Evolutionary conservation across 2,888 invertebrate genomes (phyloP), one percentile per base, ranked within the genome.

Genomic region (Osmoderma eremita): DNA sequence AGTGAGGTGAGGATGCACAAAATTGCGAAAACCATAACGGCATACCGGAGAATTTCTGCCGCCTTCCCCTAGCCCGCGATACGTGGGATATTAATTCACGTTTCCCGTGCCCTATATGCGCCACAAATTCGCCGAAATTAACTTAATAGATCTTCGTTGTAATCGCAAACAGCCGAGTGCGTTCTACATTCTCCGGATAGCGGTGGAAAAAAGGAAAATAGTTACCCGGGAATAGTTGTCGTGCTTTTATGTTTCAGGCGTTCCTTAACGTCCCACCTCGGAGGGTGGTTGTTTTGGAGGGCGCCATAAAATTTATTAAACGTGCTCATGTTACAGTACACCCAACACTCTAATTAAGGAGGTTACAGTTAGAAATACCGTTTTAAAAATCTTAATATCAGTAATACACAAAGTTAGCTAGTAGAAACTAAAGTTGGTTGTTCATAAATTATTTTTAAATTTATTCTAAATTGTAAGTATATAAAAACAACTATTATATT

Each of bases 51-150:
- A 42, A 61, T 22, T 56, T 66, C 54, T 42, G 5, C 42, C 42
- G 13, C 12, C 42, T 42, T 42, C 42, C 12, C 17, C 10, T 6
- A 5, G 24, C 41, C 50, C 49, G 48, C 66, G 66, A 69, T 69
- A 69, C 66, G 66, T 69, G 69, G 51, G 65, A 69, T 67, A 69
- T 69, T 67, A 69, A 69, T 69, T 69, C 69, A 48, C 39, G 63
- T 63, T 48, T 50, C 50, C 49, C 30, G 30, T 20, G 1, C 10
- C 13, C 36, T 36, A 36, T 45, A 63, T 38, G 49, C 50, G 30
- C 49, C 63, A 63, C 63, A 63, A 63, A 63, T 63, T 63, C 48
- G 49, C 30, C 63, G 39, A 48, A 38, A 63, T 63, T 63, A 63
- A 63, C 49, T 63, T 63, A 50, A 61, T 61, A 61, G 45, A 42